Evolutionary conservation across 2,888 invertebrate genomes (phyloP).

Genomic region (Scaptomyza cyrtandrae): DNA sequence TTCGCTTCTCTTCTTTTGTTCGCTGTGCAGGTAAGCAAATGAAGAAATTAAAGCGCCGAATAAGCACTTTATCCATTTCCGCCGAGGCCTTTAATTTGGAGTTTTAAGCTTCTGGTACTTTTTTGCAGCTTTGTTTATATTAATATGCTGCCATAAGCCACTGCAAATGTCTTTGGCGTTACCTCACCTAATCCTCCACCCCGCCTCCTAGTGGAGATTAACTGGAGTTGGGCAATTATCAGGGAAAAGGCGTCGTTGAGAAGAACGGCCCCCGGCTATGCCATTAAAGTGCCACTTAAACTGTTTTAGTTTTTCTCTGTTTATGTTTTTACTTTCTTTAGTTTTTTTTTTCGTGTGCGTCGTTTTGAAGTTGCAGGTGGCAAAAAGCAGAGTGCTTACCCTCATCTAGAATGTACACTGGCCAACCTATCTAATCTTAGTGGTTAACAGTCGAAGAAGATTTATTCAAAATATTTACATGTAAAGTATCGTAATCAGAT

Average conservation of each 20-base stretch:
- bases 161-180: slow-evolving; percentile 41
- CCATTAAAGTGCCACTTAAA: slow-evolving; percentile 79
- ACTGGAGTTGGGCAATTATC: slow-evolving; percentile 50
- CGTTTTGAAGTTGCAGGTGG: slow-evolving; percentile 60
- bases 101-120: slow-evolving; percentile 18
- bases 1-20: slow-evolving; percentile 13
- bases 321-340: background rate
- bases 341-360: slow-evolving; percentile 20
- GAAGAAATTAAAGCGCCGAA: slow-evolving; percentile 74
- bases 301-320: slow-evolving; percentile 67
- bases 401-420: slow-evolving; percentile 25
- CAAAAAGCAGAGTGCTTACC: slow-evolving; percentile 9
- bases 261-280: slow-evolving; percentile 52
- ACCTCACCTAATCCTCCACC: background rate
- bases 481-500: no score
- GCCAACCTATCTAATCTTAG: slow-evolving; percentile 10
- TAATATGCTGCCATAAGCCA: slow-evolving; percentile 54
- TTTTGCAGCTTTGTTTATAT: slow-evolving; percentile 44
- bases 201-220: background rate
- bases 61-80: slow-evolving; percentile 69
- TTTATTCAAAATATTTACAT: no score
- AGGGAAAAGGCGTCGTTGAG: slow-evolving; percentile 28
- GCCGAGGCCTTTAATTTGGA: slow-evolving; percentile 42
- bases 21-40: slow-evolving; percentile 45
- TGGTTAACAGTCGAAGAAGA: no score